These are phyloP conservation scores for Physocephala rufipes DNA, from an alignment of 2,888 invertebrate species.

Conservation along the genomic window DNA sequence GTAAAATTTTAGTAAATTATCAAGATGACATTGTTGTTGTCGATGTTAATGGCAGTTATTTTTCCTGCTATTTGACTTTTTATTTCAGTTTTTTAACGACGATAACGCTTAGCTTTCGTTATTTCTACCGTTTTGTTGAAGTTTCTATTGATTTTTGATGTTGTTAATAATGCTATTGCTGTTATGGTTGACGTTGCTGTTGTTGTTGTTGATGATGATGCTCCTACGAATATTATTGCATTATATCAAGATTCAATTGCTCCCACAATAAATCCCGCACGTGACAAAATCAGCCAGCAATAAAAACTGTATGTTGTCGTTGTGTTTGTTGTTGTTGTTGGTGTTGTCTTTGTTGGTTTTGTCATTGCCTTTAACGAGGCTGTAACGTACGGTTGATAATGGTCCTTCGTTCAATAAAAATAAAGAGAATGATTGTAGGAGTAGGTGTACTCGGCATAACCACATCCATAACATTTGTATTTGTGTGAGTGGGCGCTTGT, in stretches of 20 bases:
- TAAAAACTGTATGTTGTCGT: constrained; percentile 9
- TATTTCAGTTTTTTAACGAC: not conserved
- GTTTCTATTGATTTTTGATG: not conserved
- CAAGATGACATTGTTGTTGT: constrained; percentile 6
- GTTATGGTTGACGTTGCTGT: not conserved
- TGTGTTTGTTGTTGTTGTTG: no score
- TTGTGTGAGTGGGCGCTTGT: no score
- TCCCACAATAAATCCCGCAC: constrained; percentile 5
- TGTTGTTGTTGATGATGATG: not conserved
- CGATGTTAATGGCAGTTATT: constrained; percentile 6
- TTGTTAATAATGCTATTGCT: not conserved
- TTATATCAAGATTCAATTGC: constrained; percentile 17
- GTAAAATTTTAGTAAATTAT: constrained; percentile 2
- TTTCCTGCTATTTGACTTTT: not conserved
- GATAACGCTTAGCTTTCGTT: no score
- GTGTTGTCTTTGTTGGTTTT: no score
- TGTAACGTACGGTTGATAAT: no score
- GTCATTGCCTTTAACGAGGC: no score
- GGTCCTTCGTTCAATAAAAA: no score
- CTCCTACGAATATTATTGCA: not conserved
- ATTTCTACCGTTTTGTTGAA: no score
- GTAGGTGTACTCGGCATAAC: no score
- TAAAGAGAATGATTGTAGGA: no score
- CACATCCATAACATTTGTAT: no score
- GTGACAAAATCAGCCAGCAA: constrained; percentile 6